These are phyloP conservation scores for Tricholaema leucomelas DNA, from an alignment of 2,113 vertebrate genomes.

Conservation along the genomic window DNA sequence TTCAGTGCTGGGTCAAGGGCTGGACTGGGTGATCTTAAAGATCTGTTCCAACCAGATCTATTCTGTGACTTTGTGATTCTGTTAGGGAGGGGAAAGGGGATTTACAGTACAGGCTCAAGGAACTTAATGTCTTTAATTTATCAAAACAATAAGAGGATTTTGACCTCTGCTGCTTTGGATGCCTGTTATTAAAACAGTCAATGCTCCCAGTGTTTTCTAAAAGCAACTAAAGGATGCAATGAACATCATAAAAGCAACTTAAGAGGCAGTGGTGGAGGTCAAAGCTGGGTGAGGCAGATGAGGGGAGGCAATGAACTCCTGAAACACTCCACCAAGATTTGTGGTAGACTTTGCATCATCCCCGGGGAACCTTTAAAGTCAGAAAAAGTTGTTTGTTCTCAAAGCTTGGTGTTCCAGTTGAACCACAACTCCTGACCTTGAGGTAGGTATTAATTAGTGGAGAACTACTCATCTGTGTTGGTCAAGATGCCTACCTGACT, in stretches of 20 bases:
- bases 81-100: neutral
- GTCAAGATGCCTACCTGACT: neutral
- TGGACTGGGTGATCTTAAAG: too few relatives aligned
- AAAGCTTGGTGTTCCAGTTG: neutral
- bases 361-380: neutral
- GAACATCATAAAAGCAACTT: too few relatives aligned
- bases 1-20: too few relatives aligned
- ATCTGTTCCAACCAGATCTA: too few relatives aligned
- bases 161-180: fast-evolving
- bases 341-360: neutral
- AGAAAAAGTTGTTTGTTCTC: neutral
- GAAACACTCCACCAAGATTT: neutral
- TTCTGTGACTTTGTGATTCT: neutral
- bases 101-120: neutral
- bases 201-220: too few relatives aligned
- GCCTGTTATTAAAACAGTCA: too few relatives aligned
- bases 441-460: neutral
- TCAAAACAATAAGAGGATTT: neutral
- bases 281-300: neutral
- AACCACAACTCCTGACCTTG: neutral
- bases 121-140: neutral
- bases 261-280: neutral
- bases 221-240: neutral
- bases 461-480: fast-evolving
- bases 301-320: neutral